Percentiles rank a stretch among this genome's conserved stretches.
These are phyloP conservation scores for Catharus fuscescens DNA, from an alignment of 2,113 vertebrate species.

Conservation along the genomic window DNA sequence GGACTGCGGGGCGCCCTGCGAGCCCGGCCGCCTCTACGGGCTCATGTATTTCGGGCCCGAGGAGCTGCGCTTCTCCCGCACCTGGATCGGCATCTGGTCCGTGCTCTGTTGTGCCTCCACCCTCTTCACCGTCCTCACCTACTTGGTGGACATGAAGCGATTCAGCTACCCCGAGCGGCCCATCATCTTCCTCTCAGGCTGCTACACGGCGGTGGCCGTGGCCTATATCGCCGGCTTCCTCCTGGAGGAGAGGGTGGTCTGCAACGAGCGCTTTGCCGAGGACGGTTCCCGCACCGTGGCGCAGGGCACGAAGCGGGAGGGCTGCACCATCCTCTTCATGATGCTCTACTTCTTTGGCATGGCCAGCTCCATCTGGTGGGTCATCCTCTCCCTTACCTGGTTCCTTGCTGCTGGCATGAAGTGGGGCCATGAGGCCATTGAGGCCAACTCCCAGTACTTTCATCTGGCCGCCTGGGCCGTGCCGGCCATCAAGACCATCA, in stretches of 20 bases:
- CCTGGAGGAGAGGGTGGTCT: conserved; percentile 90
- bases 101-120: conserved; percentile 94
- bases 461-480: conserved; percentile 97
- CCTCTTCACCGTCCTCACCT: conserved; percentile 92
- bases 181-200: conserved; percentile 94
- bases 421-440: conserved; percentile 96
- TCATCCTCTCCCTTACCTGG: conserved; percentile 94
- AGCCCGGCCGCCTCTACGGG: conserved; percentile 84
- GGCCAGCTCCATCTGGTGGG: conserved; percentile 98
- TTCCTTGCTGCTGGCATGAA: conserved; percentile 96
- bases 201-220: conserved; percentile 92
- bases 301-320: conserved; percentile 94
- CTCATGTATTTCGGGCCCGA: conserved; percentile 93
- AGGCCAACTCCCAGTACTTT: conserved; percentile 96
- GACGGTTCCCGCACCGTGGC: conserved; percentile 90
- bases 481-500: conserved; percentile 94
- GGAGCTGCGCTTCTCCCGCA: conserved; percentile 89
- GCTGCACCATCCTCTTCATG: conserved; percentile 98
- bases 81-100: conserved; percentile 96
- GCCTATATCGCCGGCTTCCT: conserved; percentile 93
- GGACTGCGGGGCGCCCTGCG: conserved; percentile 92
- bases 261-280: conserved; percentile 88
- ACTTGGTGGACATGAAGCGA: conserved; percentile 95
- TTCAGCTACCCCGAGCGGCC: conserved; percentile 95
- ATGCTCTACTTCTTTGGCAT: conserved; percentile 98